These are phyloP conservation scores for Sarcophaga rosellei DNA, from an alignment of 2,888 invertebrate species.

Conservation along the genomic window DNA sequence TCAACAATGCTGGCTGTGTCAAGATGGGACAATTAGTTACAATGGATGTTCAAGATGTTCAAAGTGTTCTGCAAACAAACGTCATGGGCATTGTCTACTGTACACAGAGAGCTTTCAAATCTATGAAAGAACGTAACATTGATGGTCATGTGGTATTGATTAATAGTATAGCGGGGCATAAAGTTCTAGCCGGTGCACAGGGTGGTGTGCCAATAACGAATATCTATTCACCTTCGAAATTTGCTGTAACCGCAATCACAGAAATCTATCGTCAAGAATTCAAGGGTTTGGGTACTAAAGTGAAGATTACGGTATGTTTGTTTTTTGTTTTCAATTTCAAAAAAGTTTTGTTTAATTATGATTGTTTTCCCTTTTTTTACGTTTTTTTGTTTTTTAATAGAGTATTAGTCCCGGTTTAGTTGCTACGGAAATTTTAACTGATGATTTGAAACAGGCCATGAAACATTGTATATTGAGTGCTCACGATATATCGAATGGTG, in stretches of 20 bases:
- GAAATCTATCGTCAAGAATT: constrained; percentile 80
- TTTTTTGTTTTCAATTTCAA: neutral
- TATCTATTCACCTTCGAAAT: constrained; percentile 78
- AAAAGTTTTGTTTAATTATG: neutral
- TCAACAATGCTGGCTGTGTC: constrained; percentile 84
- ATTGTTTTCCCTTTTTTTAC: neutral
- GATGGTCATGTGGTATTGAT: constrained; percentile 82
- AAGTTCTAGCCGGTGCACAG: constrained; percentile 66
- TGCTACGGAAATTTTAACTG: constrained; percentile 75
- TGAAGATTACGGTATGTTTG: constrained; percentile 79
- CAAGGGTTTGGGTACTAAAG: constrained; percentile 74
- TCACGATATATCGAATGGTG: constrained; percentile 53
- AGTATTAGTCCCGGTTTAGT: constrained; percentile 72
- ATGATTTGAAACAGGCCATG: constrained; percentile 52
- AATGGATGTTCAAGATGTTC: constrained; percentile 69
- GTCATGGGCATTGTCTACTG: constrained; percentile 81
- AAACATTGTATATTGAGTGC: constrained; percentile 70
- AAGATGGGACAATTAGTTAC: constrained; percentile 72
- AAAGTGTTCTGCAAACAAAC: constrained; percentile 81
- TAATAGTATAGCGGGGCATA: constrained; percentile 80
- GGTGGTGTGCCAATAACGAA: constrained; percentile 70
- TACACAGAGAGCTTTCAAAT: constrained; percentile 81
- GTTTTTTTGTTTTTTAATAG: constrained; percentile 68
- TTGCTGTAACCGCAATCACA: constrained; percentile 78
- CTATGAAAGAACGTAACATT: constrained; percentile 81